Conservation (phyloP, 2,797 vertebrate species). For the Labroides dimidiatus region DNA sequence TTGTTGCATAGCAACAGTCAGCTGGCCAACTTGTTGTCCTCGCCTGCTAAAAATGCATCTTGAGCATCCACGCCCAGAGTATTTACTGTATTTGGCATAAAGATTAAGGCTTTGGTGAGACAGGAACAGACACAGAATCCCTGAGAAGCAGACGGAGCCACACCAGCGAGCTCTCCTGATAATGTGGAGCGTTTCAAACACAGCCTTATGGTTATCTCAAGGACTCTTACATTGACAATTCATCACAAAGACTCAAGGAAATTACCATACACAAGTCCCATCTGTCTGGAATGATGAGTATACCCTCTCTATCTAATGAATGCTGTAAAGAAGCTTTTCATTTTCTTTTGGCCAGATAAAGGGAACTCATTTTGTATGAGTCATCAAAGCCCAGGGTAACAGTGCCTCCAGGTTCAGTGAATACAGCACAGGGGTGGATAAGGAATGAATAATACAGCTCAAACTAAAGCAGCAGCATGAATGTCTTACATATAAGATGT, state of each 20-base stretch:
- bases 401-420: conserved; percentile 14
- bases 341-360: conserved; percentile 37
- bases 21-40: conserved; percentile 47
- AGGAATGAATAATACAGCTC: conserved; percentile 17
- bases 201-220: conserved; percentile 58
- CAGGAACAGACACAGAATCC: not conserved
- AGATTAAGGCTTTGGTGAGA: conserved; percentile 6
- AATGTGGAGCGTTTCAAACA: conserved; percentile 36
- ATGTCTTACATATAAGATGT: conserved; percentile 4
- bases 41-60: conserved; percentile 55
- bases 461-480: not conserved
- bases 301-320: conserved; percentile 11
- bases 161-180: conserved; percentile 26
- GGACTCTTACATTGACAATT: conserved; percentile 44
- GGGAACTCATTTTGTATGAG: conserved; percentile 28
- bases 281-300: conserved; percentile 24
- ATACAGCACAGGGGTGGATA: conserved; percentile 9
- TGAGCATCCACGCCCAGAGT: conserved; percentile 45
- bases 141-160: conserved; percentile 17
- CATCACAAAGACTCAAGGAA: conserved; percentile 41
- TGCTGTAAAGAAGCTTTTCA: conserved; percentile 31
- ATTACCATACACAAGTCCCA: conserved; percentile 29
- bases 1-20: conserved; percentile 72
- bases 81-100: conserved; percentile 40
- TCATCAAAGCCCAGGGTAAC: conserved; percentile 45